Conservation (phyloP, 2,888 invertebrate genomes). For the Zaprionus lineosus region DNA sequence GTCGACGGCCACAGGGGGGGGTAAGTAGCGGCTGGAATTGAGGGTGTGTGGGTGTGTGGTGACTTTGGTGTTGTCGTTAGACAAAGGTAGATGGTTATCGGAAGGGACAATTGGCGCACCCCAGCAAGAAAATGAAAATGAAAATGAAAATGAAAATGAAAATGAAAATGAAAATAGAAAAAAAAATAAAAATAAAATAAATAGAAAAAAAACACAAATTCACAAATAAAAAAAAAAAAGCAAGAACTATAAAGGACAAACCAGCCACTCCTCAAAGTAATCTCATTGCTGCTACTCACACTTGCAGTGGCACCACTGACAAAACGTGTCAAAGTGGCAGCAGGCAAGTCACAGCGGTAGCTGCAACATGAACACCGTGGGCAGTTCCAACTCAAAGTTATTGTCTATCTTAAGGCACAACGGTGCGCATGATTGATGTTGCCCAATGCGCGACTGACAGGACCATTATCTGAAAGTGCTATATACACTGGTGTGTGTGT, state of each 20-base stretch:
- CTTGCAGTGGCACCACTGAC: background rate
- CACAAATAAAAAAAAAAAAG: too few species aligned
- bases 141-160: constrained; percentile 24
- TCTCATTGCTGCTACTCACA: background rate
- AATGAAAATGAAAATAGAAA: constrained; percentile 20
- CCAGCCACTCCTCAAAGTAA: too few species aligned
- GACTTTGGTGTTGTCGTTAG: too few species aligned
- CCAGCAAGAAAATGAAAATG: constrained; percentile 10
- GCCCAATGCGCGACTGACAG: constrained; percentile 58
- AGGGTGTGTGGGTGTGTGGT: too few species aligned
- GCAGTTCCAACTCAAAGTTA: constrained; percentile 33
- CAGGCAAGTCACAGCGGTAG: constrained; percentile 26
- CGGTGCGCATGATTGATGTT: constrained; percentile 72
- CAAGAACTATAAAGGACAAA: too few species aligned
- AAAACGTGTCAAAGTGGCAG: constrained; percentile 43
- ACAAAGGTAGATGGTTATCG: too few species aligned
- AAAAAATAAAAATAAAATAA: background rate
- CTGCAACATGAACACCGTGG: constrained; percentile 39
- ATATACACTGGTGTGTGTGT: constrained; percentile 2
- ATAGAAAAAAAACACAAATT: too few species aligned
- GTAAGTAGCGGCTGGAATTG: too few species aligned
- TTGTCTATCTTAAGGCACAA: constrained; percentile 44
- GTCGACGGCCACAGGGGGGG: too few species aligned
- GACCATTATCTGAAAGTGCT: constrained; percentile 53
- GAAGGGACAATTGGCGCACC: too few species aligned